A percentile compares a stretch with the other conserved stretches of the same genome.
phyloP scores from a whole-genome alignment of 30 jellyfish, hydroid and myxozoan genomes.

The Aurelia coerulea region DNA sequence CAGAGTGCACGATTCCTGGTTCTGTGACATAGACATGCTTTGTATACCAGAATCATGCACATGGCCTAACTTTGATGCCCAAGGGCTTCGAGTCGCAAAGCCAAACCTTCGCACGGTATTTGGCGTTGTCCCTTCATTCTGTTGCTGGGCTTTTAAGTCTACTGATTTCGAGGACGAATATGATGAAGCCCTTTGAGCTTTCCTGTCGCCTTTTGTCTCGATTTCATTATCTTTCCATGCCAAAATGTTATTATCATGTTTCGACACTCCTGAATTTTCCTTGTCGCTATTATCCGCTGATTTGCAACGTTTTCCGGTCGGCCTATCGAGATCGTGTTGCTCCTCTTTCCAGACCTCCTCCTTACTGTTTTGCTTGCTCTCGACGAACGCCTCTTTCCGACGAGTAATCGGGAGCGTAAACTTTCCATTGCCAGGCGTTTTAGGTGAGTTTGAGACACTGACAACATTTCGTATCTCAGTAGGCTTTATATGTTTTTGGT shows the following conservation, averaged over 20 bases:
- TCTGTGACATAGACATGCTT: slow-evolving; percentile 79
- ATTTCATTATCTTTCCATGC: too few relatives aligned
- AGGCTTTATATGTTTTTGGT: not conserved
- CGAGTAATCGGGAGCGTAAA: slow-evolving; percentile 20
- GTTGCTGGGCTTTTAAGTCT: not conserved
- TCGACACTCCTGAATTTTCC: not conserved
- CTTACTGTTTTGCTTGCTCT: not conserved
- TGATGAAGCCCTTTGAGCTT: too few relatives aligned
- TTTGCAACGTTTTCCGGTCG: slow-evolving; percentile 10
- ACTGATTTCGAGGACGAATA: not conserved
- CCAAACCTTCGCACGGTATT: not conserved
- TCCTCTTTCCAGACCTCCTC: not conserved
- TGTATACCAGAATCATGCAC: slow-evolving; percentile 79
- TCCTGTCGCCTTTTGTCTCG: too few relatives aligned
- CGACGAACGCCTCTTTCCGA: slow-evolving; percentile 11
- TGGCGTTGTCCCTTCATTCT: too few relatives aligned
- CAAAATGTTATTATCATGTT: too few relatives aligned
- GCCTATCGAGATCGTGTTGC: not conserved
- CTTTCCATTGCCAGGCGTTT: slow-evolving; percentile 2
- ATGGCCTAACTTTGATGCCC: slow-evolving; percentile 52
- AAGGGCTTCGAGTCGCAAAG: slow-evolving; percentile 26
- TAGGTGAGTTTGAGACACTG: slow-evolving; percentile 47
- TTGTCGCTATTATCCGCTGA: slow-evolving; percentile 33
- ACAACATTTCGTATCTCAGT: slow-evolving; percentile 14
- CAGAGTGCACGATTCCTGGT: slow-evolving; percentile 51